Conservation (phyloP, 2,797 vertebrate species). For the Phrynocephalus vlangalii region DNA sequence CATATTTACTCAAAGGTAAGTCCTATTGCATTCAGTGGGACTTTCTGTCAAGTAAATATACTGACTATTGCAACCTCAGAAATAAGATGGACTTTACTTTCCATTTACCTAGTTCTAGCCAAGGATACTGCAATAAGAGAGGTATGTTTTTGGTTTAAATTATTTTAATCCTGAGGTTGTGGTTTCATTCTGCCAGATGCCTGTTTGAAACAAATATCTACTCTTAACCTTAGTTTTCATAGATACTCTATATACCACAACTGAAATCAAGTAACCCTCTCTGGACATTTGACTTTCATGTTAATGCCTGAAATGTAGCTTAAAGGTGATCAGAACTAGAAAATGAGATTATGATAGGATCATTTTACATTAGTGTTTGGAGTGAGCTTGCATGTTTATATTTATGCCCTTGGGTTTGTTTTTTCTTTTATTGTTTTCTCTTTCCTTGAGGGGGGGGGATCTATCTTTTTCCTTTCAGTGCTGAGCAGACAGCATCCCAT, state of each 20-base stretch:
- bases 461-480: background rate
- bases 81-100: background rate
- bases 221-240: background rate
- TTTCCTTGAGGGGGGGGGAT: too few species aligned
- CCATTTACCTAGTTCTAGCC: too few species aligned
- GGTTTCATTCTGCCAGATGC: background rate
- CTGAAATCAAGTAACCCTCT: conserved; percentile 3
- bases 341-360: conserved; percentile 43
- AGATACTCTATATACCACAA: background rate
- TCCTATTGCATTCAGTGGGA: conserved; percentile 12
- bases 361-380: background rate
- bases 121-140: background rate
- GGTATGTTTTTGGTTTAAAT: background rate
- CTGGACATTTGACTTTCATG: conserved; percentile 43
- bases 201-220: background rate
- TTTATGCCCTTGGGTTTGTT: background rate
- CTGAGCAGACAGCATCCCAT: background rate
- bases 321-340: conserved; percentile 39
- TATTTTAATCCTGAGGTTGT: background rate
- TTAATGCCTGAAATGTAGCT: conserved; percentile 39
- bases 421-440: background rate
- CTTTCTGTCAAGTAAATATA: conserved; percentile 16
- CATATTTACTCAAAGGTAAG: conserved; percentile 19
- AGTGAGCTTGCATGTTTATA: background rate
- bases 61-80: background rate